phyloP scores from a whole-genome alignment of 2,888 invertebrate genomes.

The Drosophila multiciliata region DNA sequence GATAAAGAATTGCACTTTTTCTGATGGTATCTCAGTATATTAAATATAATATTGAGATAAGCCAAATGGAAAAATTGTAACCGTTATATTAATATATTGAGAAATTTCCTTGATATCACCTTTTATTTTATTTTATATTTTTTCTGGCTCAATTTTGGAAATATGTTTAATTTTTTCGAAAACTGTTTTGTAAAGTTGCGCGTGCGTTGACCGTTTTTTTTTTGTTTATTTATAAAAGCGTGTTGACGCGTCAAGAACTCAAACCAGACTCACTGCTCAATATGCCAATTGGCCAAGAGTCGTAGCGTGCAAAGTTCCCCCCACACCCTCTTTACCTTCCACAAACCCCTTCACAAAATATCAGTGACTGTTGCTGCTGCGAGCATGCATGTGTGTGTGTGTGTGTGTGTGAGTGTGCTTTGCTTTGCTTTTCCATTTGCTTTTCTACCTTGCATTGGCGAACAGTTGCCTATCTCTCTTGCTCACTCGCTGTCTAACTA shows the following conservation, averaged over 20 bases:
- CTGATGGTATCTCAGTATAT: background rate
- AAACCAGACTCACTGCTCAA: slow-evolving; percentile 74
- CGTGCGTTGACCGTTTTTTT: slow-evolving; percentile 22
- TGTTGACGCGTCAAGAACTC: slow-evolving; percentile 78
- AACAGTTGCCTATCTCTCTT: background rate
- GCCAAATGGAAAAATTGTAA: background rate
- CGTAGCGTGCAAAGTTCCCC: slow-evolving; percentile 35
- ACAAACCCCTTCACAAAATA: slow-evolving; percentile 6
- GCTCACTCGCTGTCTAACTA: background rate
- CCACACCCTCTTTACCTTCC: background rate
- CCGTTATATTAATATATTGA: background rate
- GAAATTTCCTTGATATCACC: background rate
- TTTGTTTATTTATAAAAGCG: slow-evolving; percentile 31
- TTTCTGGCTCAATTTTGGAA: background rate
- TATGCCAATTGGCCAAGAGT: slow-evolving; percentile 71
- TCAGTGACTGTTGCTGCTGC: slow-evolving; percentile 16
- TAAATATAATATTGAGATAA: slow-evolving; percentile 18
- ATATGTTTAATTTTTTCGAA: slow-evolving; percentile 5
- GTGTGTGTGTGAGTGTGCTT: slow-evolving; percentile 6
- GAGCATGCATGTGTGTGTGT: slow-evolving; percentile 8
- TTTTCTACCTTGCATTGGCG: slow-evolving; percentile 30
- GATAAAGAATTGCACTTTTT: background rate
- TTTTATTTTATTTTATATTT: background rate
- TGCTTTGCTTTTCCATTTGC: slow-evolving; percentile 15
- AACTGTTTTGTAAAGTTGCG: slow-evolving; percentile 16